These are phyloP conservation scores for Melopsittacus undulatus DNA, from an alignment of 2,797 vertebrate genomes.

Conservation along the genomic window DNA sequence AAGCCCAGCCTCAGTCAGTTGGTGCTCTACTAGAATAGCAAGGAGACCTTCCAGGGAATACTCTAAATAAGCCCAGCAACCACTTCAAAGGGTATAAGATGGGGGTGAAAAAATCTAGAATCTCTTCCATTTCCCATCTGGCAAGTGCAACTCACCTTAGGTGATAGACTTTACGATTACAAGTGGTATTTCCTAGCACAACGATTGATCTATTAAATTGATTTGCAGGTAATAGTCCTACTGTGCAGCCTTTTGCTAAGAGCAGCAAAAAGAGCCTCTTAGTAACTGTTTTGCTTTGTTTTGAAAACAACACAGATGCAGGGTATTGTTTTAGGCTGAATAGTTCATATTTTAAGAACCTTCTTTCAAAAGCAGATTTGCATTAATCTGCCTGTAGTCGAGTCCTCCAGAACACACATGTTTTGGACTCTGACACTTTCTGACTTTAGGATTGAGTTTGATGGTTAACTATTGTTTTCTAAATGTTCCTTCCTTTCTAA, in stretches of 20 bases:
- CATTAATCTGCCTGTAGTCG: background rate
- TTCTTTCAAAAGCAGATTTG: conserved; percentile 5
- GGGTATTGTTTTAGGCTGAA: conserved; percentile 9
- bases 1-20: background rate
- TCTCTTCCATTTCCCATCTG: background rate
- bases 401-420: background rate
- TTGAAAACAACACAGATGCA: conserved; percentile 60
- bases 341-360: conserved; percentile 14
- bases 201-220: background rate
- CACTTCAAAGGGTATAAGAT: background rate
- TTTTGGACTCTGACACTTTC: background rate
- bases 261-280: conserved; percentile 42
- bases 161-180: accelerated
- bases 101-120: background rate
- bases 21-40: background rate
- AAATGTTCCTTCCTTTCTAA: conserved; percentile 66
- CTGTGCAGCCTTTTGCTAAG: conserved; percentile 36
- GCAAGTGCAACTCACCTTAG: background rate
- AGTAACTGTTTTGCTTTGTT: conserved; percentile 55
- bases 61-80: background rate
- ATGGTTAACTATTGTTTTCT: conserved; percentile 52
- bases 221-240: conserved; percentile 23
- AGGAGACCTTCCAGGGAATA: background rate
- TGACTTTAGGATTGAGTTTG: conserved; percentile 23
- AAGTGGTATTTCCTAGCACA: background rate